These are phyloP conservation scores for Resseliella maxima DNA, from an alignment of 2,888 invertebrate genomes.

Conservation along the genomic window DNA sequence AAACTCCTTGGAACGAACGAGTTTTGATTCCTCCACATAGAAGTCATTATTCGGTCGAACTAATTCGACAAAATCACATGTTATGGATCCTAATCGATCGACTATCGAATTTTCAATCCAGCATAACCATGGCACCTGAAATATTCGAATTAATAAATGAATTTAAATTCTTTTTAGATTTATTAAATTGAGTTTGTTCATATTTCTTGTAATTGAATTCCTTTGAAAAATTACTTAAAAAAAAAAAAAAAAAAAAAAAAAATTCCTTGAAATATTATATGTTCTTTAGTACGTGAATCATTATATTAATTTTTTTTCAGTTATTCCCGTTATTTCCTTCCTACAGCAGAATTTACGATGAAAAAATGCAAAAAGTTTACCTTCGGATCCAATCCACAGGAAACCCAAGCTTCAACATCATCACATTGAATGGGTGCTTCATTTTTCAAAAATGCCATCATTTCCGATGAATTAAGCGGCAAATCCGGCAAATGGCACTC, in stretches of 20 bases:
- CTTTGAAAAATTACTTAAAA: too few species aligned
- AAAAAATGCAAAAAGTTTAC: conserved; percentile 64
- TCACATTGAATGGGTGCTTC: conserved; percentile 76
- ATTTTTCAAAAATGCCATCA: conserved; percentile 77
- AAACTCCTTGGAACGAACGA: conserved; percentile 69
- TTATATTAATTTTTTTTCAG: too few species aligned
- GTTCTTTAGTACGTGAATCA: too few species aligned
- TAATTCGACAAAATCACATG: conserved; percentile 76
- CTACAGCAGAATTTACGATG: too few species aligned
- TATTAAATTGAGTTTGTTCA: neutral
- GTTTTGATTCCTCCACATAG: conserved; percentile 70
- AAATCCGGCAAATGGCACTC: conserved; percentile 76
- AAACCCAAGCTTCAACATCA: conserved; percentile 79
- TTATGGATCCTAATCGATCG: conserved; percentile 65
- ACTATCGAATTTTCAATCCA: conserved; percentile 65
- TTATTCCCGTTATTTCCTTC: neutral
- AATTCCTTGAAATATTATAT: too few species aligned
- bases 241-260: too few species aligned
- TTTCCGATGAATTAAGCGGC: conserved; percentile 76
- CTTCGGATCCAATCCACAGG: conserved; percentile 70
- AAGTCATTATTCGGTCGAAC: conserved; percentile 74
- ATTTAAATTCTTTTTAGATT: neutral
- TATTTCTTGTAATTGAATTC: too few species aligned
- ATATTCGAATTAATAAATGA: conserved; percentile 62
- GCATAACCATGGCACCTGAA: conserved; percentile 63